These are phyloP conservation scores for Fregetta grallaria DNA, from an alignment of 2,113 vertebrate genomes.

Conservation along the genomic window DNA sequence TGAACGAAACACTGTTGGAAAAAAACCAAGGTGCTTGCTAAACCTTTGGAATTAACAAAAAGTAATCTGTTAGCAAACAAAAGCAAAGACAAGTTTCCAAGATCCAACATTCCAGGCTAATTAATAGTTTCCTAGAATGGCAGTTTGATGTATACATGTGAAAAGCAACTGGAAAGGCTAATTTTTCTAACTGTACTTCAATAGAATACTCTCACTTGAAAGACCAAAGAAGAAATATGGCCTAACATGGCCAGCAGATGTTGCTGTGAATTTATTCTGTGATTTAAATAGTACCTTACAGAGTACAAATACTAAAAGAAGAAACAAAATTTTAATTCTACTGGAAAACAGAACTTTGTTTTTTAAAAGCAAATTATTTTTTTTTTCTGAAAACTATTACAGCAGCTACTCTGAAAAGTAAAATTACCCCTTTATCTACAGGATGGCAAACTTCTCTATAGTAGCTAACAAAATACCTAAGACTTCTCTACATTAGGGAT, in stretches of 20 bases:
- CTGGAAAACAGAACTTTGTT: neutral
- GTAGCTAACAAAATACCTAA: neutral
- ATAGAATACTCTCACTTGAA: constrained; percentile 8
- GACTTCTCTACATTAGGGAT: neutral
- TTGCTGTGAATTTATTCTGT: neutral
- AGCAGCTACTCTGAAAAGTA: neutral
- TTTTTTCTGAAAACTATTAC: neutral
- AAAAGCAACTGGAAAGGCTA: constrained; percentile 17
- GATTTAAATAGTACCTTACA: neutral
- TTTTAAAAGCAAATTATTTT: neutral
- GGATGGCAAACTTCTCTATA: neutral
- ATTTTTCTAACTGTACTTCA: constrained; percentile 44
- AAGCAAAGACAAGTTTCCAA: constrained; percentile 32
- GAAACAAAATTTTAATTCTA: neutral
- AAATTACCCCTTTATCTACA: neutral
- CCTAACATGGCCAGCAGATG: neutral
- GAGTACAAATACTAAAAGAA: neutral
- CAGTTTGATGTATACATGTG: neutral
- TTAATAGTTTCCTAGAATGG: constrained; percentile 1
- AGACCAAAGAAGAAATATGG: neutral
- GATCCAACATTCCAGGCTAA: neutral
- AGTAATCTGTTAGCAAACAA: constrained; percentile 20
- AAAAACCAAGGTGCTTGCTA: neutral
- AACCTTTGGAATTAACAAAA: constrained; percentile 12
- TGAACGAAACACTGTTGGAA: neutral